Base-by-base conservation (phyloP, 2,888 invertebrate genomes). In the Antheraea yamamai region DNA sequence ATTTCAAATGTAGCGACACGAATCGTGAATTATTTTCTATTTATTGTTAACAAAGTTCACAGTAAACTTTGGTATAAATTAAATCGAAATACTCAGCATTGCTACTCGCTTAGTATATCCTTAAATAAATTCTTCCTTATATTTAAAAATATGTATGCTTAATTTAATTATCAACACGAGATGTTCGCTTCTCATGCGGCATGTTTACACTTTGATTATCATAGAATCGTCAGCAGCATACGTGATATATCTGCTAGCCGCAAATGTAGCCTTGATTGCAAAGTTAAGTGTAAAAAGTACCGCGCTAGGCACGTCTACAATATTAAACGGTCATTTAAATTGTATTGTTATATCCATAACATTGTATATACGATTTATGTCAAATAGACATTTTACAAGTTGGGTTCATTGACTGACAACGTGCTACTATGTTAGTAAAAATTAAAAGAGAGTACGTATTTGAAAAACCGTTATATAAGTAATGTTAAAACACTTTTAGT, bases 171-270 rank as follows among this genome's bases (percentile, higher is more conserved):
- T 66, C 64, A 30, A 30, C 64, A 66, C 30, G 16, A 8, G 26
- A 66, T 16, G 30, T 66, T 26, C 26, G 30, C 26, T 66, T 3
- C 16, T 66, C 16, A 16, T 30, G 10, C 20, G 14, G 70, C 39
- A 70, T 70, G 39, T 35, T 70, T 70, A 20, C 39, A 39, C n/a
- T 39, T 35, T 70, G 70, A 70, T 70, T 70, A 39, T 39, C 39
- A 70, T 70, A n/a, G 70, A 39, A 70, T 70, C 20, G 70, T 70
- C 70, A 70, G 39, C n/a, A 39, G 39, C 70, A 70, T 39, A 70
- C 70, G 70, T 70, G 70, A 39, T 70, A 39, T 70, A 70, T 70
- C 70, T 70, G 39, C 39, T n/a, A 10, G 35, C n/a, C 20, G 70
- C 39, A 12, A 70, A 70, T n/a, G 70, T 70, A 70, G 16, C 70